Evolutionary conservation across 2,888 invertebrate species (phyloP).

Genomic region (Molorchus minor): DNA sequence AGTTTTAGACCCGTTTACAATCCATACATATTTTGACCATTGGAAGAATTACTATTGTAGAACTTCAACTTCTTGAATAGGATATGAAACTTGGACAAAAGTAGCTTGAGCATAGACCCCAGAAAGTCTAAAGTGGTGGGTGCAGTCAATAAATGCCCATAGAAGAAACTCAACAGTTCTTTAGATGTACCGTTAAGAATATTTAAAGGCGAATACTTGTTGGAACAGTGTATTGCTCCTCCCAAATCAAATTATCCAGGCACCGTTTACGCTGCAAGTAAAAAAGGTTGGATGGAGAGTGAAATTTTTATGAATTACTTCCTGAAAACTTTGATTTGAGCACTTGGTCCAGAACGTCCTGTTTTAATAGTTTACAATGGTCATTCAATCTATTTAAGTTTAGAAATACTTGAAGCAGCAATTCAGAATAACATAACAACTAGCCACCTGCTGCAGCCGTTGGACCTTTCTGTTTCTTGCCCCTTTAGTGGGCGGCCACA

Average conservation of each 20-base stretch:
- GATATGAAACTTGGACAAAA: constrained; percentile 14
- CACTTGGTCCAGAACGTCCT: constrained; percentile 25
- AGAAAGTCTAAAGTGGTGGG: constrained; percentile 18
- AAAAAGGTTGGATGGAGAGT: constrained; percentile 44
- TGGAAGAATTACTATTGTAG: neutral
- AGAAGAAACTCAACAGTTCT: constrained; percentile 52
- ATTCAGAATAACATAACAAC: neutral
- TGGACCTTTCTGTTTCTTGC: constrained; percentile 46
- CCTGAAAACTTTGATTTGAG: constrained; percentile 26
- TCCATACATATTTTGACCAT: constrained; percentile 7
- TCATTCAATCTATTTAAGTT: constrained; percentile 4
- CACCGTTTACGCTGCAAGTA: constrained; percentile 46
- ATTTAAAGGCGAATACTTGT: constrained; percentile 36
- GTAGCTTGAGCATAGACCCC: constrained; percentile 14
- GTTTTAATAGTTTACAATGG: constrained; percentile 32
- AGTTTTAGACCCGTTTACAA: constrained; percentile 66
- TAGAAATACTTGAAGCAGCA: constrained; percentile 12
- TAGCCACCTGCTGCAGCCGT: constrained; percentile 27
- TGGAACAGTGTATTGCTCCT: constrained; percentile 16
- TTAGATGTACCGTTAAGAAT: constrained; percentile 50
- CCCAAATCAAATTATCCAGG: constrained; percentile 39
- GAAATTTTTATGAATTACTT: constrained; percentile 39
- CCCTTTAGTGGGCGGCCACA: too few species aligned
- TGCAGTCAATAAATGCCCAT: constrained; percentile 6
- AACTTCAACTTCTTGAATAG: neutral